phyloP scores from a whole-genome alignment of 1,140 invertebrate genomes.

The Campoletis sonorensis region DNA sequence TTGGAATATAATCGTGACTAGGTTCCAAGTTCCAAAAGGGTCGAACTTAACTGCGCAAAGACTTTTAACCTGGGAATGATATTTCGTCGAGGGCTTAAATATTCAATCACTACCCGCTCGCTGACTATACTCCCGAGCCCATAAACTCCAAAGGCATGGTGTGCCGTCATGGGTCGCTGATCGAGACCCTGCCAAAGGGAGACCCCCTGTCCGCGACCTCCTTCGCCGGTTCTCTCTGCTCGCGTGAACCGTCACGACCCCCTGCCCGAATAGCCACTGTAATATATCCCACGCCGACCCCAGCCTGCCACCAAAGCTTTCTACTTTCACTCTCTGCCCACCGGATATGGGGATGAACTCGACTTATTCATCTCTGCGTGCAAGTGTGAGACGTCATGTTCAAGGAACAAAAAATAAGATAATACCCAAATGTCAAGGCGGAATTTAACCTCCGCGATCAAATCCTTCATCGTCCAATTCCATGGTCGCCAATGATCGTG shows the following conservation, averaged over 20 bases:
- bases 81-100: slow-evolving; percentile 26
- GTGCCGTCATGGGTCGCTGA: slow-evolving; percentile 57
- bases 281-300: background rate
- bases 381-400: background rate
- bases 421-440: background rate
- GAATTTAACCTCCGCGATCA: too few species aligned
- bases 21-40: too few species aligned
- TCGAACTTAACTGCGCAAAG: too few species aligned
- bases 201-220: slow-evolving; percentile 29
- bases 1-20: too few species aligned
- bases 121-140: background rate
- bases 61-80: too few species aligned
- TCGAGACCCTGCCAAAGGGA: slow-evolving; percentile 44
- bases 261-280: slow-evolving; percentile 3
- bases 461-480: too few species aligned
- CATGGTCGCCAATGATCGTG: too few species aligned
- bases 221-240: background rate
- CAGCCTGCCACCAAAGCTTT: background rate
- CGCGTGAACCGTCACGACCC: slow-evolving; percentile 39
- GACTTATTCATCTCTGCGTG: background rate
- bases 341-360: slow-evolving; percentile 23
- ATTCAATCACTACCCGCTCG: slow-evolving; percentile 57
- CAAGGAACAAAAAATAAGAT: background rate
- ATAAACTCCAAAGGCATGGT: background rate
- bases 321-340: slow-evolving; percentile 19